Evolutionary conservation across 2,888 invertebrate species (phyloP), one percentile per base, ranked within the genome.

Genomic region (Drosophila eohydei): DNA sequence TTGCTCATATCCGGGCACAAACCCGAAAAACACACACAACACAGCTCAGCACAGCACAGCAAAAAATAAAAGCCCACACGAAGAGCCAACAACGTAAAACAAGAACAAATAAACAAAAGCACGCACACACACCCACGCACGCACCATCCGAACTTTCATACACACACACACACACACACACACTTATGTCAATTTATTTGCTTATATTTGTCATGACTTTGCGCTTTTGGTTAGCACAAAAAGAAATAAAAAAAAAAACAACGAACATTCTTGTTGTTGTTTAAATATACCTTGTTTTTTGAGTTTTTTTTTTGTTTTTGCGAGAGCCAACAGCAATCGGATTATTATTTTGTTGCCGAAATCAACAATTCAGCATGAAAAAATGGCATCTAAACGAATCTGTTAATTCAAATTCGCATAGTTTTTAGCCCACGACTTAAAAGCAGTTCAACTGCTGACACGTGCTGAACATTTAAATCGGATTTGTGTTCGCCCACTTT

Each of bases 171-270:
- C 28, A n/a, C 68, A 21, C 36, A 14, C 50, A 44, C 61, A 58
- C 51, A 52, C 67, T n/a, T 6, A 55, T 52, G 43, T 8, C n/a
- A 26, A 40, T 61, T 52, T 34, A 43, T 48, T 54, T 58, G 28
- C 51, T 32, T 56, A 60, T 63, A 41, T 80, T 78, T 84, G 74
- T 71, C 81, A 81, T 85, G 84, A 84, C 85, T 83, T 76, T 85
- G 88, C 83, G 81, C 79, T 83, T 88, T 81, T 81, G 63, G 56
- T 48, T 44, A 8, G 16, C 51, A 36, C 41, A 44, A 40, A 26
- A 48, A 59, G 43, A 28, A 26, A 46, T 46, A 26, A 32, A 55
- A 38, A 52, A 30, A 16, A 56, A 28, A 59, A 36, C 1, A 30
- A 16, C 9, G 11, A 14, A 38, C n/a, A 44, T 21, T 36, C 54